These are phyloP conservation scores for Thripadectes ignobilis DNA, from an alignment of 2,797 vertebrate genomes.

Conservation along the genomic window DNA sequence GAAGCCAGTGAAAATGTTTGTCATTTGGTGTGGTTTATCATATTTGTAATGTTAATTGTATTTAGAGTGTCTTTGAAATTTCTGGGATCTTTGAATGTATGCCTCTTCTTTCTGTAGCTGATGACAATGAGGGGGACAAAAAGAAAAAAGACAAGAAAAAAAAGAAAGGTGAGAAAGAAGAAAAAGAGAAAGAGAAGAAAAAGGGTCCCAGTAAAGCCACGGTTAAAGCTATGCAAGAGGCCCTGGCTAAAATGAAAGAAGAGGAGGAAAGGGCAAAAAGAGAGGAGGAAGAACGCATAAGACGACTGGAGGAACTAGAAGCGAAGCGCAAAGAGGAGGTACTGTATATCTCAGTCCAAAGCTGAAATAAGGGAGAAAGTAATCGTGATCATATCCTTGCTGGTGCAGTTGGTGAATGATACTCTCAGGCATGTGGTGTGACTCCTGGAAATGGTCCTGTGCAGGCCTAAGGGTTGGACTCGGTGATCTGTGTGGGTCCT, in stretches of 20 bases:
- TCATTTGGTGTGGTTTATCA: background rate
- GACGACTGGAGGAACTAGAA: constrained; percentile 88
- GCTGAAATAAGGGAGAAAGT: background rate
- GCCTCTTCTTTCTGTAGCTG: constrained; percentile 58
- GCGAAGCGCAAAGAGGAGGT: constrained; percentile 92
- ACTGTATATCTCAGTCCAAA: background rate
- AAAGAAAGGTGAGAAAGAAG: constrained; percentile 87
- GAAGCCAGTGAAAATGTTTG: background rate
- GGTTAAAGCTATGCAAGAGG: constrained; percentile 98
- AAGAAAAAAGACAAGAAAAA: constrained; percentile 98
- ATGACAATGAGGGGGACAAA: constrained; percentile 90
- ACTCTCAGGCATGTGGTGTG: no score
- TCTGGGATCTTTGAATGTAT: background rate
- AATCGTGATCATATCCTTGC: background rate
- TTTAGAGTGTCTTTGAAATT: background rate
- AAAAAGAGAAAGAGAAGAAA: constrained; percentile 92
- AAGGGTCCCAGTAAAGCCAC: constrained; percentile 97
- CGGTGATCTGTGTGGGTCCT: background rate
- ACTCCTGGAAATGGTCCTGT: background rate
- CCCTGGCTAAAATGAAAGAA: constrained; percentile 92
- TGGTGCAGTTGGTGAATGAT: background rate
- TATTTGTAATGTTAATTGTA: background rate
- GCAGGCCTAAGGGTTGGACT: background rate
- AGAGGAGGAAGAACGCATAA: constrained; percentile 89
- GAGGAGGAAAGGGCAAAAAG: constrained; percentile 84